Evolutionary conservation across 2,113 vertebrate genomes (phyloP), one percentile per base, ranked within the genome.

Genomic region (Chinchilla lanigera): DNA sequence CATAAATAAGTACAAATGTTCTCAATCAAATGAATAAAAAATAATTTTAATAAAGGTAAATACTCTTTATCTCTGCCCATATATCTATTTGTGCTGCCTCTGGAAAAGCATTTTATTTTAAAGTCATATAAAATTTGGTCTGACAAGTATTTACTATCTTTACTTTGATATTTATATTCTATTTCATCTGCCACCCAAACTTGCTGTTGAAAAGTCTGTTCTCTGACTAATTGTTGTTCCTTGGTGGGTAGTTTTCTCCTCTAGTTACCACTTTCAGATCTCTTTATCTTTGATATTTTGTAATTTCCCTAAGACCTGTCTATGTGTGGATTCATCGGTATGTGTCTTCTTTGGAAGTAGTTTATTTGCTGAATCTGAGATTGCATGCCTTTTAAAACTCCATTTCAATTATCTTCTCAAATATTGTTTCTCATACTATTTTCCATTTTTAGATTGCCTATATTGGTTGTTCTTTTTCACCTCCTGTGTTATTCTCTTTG

Each of bases 81-180:
- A 33, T 69, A 65, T 78, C 41, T 83, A 38, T 67, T 90, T 84
- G 41, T 60, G 41, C 28, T 83, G 30, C 47, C 24, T 87, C 58
- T 61, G 30, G 9, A 77, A 93, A 1, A 65, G n/a, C 54, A 92
- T 89, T 80, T 88, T 85, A 92, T 89, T 80, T 88, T 92, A 84
- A 84, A 19, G 38, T 83, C n/a, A 93, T 28, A 93, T 24, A 78
- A 87, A 87, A 44, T 60, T 90, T 77, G 30, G n/a, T 60, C 35
- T 96, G 47, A 50, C 3, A 89, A 73, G 14, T 65, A 86, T 90
- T 81, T 86, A n/a, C 30, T 86, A 56, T 80, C 24, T 80, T 20
- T 86, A 60, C 44, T 89, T 56, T 89, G 41, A 90, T 65, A 73
- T 63, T 73, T 28, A 60, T 80, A 90, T 54, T 82, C 60, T 75